Evolutionary conservation across 2,797 vertebrate genomes (phyloP).

Genomic region (Ammospiza maritima): DNA sequence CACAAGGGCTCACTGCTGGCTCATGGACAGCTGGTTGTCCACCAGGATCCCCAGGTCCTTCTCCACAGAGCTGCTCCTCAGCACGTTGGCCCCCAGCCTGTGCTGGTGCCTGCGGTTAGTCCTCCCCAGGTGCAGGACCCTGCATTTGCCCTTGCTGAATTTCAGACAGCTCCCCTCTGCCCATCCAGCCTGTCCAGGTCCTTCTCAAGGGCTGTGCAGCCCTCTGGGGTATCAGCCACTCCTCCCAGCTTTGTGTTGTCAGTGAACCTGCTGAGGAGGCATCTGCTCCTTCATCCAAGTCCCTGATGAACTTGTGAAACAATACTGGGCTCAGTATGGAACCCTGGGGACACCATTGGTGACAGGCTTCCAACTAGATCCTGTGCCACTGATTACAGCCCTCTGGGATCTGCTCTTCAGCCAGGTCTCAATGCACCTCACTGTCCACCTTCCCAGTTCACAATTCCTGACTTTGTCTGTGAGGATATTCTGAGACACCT

Average conservation of each 20-base stretch:
- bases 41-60: background rate
- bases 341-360: background rate
- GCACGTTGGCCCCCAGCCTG: background rate
- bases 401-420: background rate
- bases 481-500: background rate
- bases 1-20: background rate
- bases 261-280: background rate
- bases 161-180: background rate
- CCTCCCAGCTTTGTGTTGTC: background rate
- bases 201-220: background rate
- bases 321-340: background rate
- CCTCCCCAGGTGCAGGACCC: background rate
- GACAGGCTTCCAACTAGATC: background rate
- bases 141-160: background rate
- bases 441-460: background rate
- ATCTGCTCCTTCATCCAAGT: background rate
- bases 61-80: background rate
- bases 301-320: background rate
- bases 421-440: background rate
- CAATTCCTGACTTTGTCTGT: background rate
- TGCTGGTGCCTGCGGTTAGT: background rate
- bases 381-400: background rate
- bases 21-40: background rate
- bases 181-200: accelerated
- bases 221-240: accelerated